These are phyloP conservation scores for Pseudonaja textilis DNA, from an alignment of 2,113 vertebrate genomes.

Conservation along the genomic window DNA sequence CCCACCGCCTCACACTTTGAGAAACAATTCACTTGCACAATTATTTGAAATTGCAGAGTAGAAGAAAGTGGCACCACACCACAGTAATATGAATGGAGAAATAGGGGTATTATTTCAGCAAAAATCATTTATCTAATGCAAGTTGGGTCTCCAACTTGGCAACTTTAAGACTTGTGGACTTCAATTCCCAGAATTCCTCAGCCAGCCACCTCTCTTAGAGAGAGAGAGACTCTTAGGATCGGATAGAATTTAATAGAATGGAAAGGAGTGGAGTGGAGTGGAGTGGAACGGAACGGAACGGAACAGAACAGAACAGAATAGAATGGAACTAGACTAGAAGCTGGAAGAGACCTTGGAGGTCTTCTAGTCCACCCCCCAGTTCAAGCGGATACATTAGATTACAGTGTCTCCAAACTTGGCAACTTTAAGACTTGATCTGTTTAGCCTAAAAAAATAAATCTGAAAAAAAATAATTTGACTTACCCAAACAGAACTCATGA, in stretches of 20 bases:
- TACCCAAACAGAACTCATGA: slow-evolving; percentile 63
- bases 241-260: too few relatives aligned
- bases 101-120: not conserved
- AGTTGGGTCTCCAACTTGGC: not conserved
- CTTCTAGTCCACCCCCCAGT: too few relatives aligned
- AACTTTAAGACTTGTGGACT: not conserved
- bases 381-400: too few relatives aligned
- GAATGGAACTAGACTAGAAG: too few relatives aligned
- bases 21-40: not conserved
- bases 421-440: not conserved
- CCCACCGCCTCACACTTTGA: too few relatives aligned
- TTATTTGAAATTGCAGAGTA: not conserved
- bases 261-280: too few relatives aligned
- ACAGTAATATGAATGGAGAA: not conserved
- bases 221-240: too few relatives aligned
- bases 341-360: too few relatives aligned
- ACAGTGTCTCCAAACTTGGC: too few relatives aligned
- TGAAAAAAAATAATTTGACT: slow-evolving; percentile 32
- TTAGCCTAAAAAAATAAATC: not conserved
- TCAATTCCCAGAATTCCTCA: not conserved
- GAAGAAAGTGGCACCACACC: not conserved
- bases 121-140: not conserved
- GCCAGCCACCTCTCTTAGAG: not conserved
- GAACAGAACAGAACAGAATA: too few relatives aligned
- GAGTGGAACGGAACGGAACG: too few relatives aligned